Percentiles rank a stretch among this genome's conserved stretches.
phyloP scores from a whole-genome alignment of 92 coral and sea anemone genomes.

The Bergia puertoricense region DNA sequence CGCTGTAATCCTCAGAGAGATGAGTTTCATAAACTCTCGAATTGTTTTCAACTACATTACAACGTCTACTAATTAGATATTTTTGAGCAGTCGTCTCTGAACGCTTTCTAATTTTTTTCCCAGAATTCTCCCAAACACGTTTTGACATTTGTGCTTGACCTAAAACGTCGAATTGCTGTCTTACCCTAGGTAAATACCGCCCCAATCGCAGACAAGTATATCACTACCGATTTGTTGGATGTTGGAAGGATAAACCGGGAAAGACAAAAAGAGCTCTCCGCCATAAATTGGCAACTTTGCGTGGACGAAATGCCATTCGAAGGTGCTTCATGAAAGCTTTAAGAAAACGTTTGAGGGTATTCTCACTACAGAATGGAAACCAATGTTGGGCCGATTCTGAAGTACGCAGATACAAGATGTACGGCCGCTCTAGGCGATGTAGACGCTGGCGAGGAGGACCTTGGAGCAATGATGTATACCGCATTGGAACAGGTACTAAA shows the following conservation, averaged over 20 bases:
- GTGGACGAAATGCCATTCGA: slow-evolving; percentile 49
- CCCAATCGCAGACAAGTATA: not conserved
- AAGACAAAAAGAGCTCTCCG: slow-evolving; percentile 47
- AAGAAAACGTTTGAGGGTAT: slow-evolving; percentile 40
- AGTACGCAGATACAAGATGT: slow-evolving; percentile 19
- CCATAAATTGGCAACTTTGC: slow-evolving; percentile 18
- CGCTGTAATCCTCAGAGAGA: too few species aligned
- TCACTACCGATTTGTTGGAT: slow-evolving; percentile 48
- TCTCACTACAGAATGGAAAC: slow-evolving; percentile 52
- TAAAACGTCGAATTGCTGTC: not conserved
- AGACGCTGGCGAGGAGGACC: slow-evolving; percentile 54
- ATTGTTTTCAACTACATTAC: too few species aligned
- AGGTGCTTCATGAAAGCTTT: slow-evolving; percentile 49
- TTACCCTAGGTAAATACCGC: slow-evolving; percentile 3
- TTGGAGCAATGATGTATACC: slow-evolving; percentile 59
- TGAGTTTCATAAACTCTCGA: too few species aligned
- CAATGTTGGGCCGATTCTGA: slow-evolving; percentile 51
- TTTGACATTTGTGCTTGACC: not conserved
- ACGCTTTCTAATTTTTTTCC: too few species aligned
- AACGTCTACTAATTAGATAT: too few species aligned
- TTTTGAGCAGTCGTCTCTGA: too few species aligned
- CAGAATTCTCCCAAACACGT: not conserved
- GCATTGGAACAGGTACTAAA: slow-evolving; percentile 41
- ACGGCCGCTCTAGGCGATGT: slow-evolving; percentile 52
- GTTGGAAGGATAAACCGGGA: slow-evolving; percentile 52